Percentiles rank a stretch among this genome's conserved stretches.
phyloP scores from a whole-genome alignment of 2,797 vertebrate genomes.

The Anas bahamensis region DNA sequence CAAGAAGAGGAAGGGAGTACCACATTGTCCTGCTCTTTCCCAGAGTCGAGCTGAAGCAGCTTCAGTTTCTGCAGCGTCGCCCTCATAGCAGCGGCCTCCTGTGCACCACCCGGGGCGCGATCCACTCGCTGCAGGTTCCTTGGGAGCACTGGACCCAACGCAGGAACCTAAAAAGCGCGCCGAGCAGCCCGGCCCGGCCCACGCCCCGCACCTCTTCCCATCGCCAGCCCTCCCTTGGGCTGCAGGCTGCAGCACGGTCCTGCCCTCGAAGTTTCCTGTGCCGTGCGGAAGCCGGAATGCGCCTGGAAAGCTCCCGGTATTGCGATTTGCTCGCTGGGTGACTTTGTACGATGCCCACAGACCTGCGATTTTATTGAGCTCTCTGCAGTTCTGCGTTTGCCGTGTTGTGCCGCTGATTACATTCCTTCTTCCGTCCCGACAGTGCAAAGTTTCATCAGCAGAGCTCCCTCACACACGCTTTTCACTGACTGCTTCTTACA shows the following conservation, averaged over 20 bases:
- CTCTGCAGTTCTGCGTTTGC: not conserved
- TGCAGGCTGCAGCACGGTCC: not conserved
- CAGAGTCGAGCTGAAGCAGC: slow-evolving; percentile 80
- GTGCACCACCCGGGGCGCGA: not conserved
- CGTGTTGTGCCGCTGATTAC: not conserved
- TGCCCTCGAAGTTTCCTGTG: not conserved
- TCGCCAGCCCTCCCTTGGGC: not conserved
- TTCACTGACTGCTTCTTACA: not conserved
- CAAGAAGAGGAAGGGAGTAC: not conserved
- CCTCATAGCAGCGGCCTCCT: slow-evolving; percentile 82
- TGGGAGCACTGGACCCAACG: not conserved
- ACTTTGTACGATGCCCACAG: not conserved
- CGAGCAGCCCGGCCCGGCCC: not conserved
- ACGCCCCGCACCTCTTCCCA: not conserved
- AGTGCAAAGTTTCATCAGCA: not conserved
- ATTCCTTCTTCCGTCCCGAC: not conserved
- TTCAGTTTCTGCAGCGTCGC: slow-evolving; percentile 82
- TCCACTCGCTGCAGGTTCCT: not conserved
- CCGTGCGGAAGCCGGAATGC: not conserved
- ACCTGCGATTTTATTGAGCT: not conserved
- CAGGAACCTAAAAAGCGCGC: not conserved
- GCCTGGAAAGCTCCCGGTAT: not conserved
- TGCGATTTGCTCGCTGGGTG: not conserved
- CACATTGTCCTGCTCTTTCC: slow-evolving; percentile 75
- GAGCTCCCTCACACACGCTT: not conserved